Evolutionary conservation across 2,797 vertebrate genomes (phyloP).

Genomic region (Acropternis orthonyx): DNA sequence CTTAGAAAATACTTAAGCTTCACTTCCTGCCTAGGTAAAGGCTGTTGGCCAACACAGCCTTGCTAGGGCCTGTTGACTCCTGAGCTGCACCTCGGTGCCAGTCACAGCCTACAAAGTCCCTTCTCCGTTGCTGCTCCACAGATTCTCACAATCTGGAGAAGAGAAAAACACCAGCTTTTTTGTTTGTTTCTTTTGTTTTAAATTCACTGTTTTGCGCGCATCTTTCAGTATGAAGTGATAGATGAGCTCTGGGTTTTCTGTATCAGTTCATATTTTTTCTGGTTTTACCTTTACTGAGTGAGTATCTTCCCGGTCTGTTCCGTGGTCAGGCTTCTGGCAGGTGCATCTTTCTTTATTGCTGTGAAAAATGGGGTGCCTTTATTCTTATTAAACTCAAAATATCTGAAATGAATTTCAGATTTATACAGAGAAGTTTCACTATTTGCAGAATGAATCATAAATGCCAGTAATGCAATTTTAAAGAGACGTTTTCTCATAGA

Average conservation of each 20-base stretch:
- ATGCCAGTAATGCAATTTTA: conserved; percentile 67
- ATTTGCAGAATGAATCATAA: conserved; percentile 72
- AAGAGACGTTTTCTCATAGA: conserved; percentile 18
- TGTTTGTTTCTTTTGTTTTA: background rate
- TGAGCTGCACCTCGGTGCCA: background rate
- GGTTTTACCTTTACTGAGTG: background rate
- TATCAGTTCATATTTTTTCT: conserved; percentile 15
- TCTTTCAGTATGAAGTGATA: conserved; percentile 13
- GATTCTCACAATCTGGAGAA: background rate
- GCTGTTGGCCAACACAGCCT: background rate
- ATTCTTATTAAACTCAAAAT: conserved; percentile 70
- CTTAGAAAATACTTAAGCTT: background rate
- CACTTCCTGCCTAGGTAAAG: background rate
- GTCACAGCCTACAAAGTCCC: background rate
- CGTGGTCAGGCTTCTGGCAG: conserved; percentile 38
- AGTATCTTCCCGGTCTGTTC: background rate
- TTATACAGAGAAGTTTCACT: conserved; percentile 55
- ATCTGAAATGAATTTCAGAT: conserved; percentile 70
- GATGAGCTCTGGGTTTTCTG: conserved; percentile 3
- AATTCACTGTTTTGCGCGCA: conserved; percentile 2
- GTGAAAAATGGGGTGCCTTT: conserved; percentile 65
- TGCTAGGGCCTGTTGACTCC: background rate
- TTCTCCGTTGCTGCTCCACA: background rate
- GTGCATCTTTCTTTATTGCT: conserved; percentile 68
- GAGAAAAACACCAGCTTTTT: background rate